These are phyloP conservation scores for Liasis olivaceus DNA, from an alignment of 2,797 vertebrate species.

Conservation along the genomic window DNA sequence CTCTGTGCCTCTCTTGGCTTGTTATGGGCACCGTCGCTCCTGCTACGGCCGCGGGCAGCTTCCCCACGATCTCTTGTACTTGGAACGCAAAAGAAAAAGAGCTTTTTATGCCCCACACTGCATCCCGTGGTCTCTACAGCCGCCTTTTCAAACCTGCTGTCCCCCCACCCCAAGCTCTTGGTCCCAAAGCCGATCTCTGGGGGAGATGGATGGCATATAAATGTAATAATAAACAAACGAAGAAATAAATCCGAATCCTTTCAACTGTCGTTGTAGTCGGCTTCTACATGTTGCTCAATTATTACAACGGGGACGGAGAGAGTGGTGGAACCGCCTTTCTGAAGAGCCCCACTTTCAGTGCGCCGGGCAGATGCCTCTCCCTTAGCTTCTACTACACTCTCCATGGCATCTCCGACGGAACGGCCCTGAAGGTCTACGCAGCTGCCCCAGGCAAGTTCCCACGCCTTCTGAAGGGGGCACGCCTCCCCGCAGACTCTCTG, in stretches of 20 bases:
- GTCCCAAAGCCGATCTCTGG: not conserved
- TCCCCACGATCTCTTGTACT: no score
- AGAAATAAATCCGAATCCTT: not conserved
- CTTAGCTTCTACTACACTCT: constrained; percentile 79
- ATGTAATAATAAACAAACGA: no score
- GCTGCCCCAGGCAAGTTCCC: constrained; percentile 57
- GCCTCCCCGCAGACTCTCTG: not conserved
- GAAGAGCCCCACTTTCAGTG: constrained; percentile 63
- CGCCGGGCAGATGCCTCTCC: constrained; percentile 70
- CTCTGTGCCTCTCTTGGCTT: not conserved
- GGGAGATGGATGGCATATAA: no score
- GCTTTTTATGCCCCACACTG: not conserved
- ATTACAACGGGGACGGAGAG: rapidly evolving
- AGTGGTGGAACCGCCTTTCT: constrained; percentile 63
- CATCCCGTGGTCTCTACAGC: not conserved
- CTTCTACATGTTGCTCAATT: constrained; percentile 74
- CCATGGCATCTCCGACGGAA: constrained; percentile 73
- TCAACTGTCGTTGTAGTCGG: constrained; percentile 66
- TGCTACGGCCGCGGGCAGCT: no score
- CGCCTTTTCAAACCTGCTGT: not conserved
- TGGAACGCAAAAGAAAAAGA: not conserved
- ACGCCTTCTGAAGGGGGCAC: not conserved
- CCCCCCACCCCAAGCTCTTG: rapidly evolving
- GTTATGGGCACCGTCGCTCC: not conserved
- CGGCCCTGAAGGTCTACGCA: constrained; percentile 73